These are phyloP conservation scores for Cerceris ruficornis DNA, from an alignment of 2,888 invertebrate species.

Conservation along the genomic window DNA sequence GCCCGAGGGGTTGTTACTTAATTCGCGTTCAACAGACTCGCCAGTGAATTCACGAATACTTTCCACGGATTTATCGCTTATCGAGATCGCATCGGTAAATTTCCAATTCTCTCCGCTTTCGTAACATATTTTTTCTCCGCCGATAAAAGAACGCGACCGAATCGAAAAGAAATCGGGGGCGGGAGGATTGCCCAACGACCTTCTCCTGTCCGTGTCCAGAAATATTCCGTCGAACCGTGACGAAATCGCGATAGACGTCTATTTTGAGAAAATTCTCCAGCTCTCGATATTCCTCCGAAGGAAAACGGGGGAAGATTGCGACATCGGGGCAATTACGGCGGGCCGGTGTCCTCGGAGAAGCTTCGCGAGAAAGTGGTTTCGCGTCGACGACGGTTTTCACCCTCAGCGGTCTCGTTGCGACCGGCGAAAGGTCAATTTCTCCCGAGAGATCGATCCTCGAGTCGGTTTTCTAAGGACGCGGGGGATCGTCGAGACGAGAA, in stretches of 20 bases:
- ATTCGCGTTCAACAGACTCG: neutral
- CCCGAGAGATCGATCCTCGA: neutral
- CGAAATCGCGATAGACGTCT: too few species aligned
- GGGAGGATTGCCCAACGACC: too few species aligned
- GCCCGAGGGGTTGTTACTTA: neutral
- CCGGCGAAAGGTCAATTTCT: slow-evolving; percentile 6
- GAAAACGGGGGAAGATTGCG: slow-evolving; percentile 13
- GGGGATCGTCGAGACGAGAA: neutral
- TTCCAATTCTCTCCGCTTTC: too few species aligned
- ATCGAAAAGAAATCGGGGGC: too few species aligned
- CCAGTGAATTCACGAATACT: too few species aligned
- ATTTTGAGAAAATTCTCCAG: neutral
- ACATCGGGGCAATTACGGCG: slow-evolving; percentile 20
- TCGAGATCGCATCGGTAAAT: too few species aligned
- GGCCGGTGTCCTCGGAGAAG: slow-evolving; percentile 22
- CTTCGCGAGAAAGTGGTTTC: slow-evolving; percentile 2
- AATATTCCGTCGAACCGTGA: too few species aligned
- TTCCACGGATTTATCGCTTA: too few species aligned
- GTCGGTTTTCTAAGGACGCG: neutral
- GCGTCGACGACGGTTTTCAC: neutral
- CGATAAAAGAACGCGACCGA: too few species aligned
- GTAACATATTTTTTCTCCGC: too few species aligned
- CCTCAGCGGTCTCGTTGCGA: slow-evolving; percentile 1
- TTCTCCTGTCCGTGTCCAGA: too few species aligned
- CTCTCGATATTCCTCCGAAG: slow-evolving; percentile 11